Evolutionary conservation across 2,797 vertebrate species (phyloP), one percentile per base, ranked within the genome.

Genomic region (Chanos chanos): DNA sequence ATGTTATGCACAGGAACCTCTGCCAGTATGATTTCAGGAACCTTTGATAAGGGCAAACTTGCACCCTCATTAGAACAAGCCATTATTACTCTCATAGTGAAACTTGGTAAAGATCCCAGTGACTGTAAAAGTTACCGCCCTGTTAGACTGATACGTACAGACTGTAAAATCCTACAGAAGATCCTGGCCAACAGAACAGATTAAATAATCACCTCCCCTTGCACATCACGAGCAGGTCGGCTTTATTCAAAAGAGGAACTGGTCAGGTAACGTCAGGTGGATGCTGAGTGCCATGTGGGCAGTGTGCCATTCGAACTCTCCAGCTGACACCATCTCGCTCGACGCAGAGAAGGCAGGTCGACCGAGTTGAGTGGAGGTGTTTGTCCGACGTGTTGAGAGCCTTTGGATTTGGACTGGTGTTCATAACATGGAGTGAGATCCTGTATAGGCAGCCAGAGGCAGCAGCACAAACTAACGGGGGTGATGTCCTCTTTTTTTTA

Each of bases 221-320:
- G 21, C 54, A 12, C 51, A 54, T 12, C 7, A 15, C 37, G 31
- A 54, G n/a, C 5, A 54, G 15, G 51, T 37, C 31, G 51, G 53
- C 7, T 53, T 53, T 36, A 53, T 53, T 36, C 9, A 12, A 18
- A 10, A 36, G 4, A 19, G 50, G 4, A 36, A 53, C n/a, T 57
- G 37, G 21, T 57, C 54, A n/a, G 37, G 57, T 45, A 53, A 36
- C 33, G 24, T 53, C 13, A 58, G 40, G 22, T 4, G 24, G 5
- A 22, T 58, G 10, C 34, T 53, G 9, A 53, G 36, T 22, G 28
- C 51, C 28, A 31, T 51, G 48, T 51, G 48, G 27, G 12, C 25
- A n/a, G n/a, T 51, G 21, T 39, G 6, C 6, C 30, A 58, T n/a
- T 21, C 40, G 9, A 12, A 15, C 7, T 13, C 24, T 12, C 15